A percentile compares a stretch with the other conserved stretches of the same genome.
phyloP scores from a whole-genome alignment of 2,113 vertebrate species.

The Chauna torquata region DNA sequence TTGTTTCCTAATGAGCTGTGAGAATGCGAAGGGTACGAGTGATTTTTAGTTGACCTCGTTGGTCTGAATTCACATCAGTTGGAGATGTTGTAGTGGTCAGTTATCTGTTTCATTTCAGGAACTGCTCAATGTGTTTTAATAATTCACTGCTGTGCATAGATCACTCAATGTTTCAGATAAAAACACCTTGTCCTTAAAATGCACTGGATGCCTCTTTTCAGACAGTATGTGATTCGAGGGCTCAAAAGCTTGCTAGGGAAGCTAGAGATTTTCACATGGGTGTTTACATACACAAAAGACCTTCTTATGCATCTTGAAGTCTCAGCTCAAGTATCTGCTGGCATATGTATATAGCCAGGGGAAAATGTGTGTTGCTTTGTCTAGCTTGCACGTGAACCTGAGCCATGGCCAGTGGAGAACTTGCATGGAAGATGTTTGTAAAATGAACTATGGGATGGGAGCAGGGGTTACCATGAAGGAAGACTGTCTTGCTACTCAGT shows the following conservation, averaged over 20 bases:
- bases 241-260: slow-evolving; percentile 12
- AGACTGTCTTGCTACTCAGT: neutral
- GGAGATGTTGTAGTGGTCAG: neutral
- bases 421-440: neutral
- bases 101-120: slow-evolving; percentile 62
- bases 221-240: slow-evolving; percentile 3
- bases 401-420: neutral
- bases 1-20: neutral
- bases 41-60: neutral
- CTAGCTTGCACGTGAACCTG: neutral
- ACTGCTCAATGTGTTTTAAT: neutral
- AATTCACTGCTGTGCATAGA: slow-evolving; percentile 16
- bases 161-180: slow-evolving; percentile 21
- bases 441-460: neutral
- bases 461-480: neutral
- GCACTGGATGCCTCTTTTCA: neutral
- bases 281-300: neutral
- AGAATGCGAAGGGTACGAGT: neutral
- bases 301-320: slow-evolving; percentile 10
- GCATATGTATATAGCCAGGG: neutral
- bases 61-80: neutral
- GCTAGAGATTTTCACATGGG: neutral
- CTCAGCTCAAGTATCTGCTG: slow-evolving; percentile 48
- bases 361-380: slow-evolving; percentile 29
- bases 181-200: slow-evolving; percentile 49